Percentiles rank a stretch among this genome's conserved stretches.
Conservation (phyloP, 2,888 invertebrate species). For the Onthophagus sagittarius region DNA sequence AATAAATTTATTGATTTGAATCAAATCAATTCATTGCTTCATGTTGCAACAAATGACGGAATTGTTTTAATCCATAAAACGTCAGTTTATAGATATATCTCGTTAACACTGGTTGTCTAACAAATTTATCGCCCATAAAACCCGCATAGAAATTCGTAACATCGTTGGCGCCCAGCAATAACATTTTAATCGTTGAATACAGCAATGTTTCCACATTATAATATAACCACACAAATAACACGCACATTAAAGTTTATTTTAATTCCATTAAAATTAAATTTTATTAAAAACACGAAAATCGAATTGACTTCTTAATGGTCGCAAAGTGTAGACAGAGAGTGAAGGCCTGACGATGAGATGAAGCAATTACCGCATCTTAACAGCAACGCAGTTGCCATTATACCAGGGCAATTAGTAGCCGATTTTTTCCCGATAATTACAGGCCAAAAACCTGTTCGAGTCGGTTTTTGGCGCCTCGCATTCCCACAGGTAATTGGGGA, state of each 20-base stretch:
- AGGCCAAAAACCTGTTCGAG: background rate
- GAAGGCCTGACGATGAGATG: background rate
- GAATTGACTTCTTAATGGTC: background rate
- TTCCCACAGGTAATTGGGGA: background rate
- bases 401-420: background rate
- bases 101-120: background rate
- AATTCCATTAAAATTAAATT: background rate
- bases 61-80: background rate
- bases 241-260: background rate
- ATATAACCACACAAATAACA: too few species aligned
- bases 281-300: background rate
- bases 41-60: too few species aligned
- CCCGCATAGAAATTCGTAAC: background rate
- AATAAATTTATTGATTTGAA: too few species aligned
- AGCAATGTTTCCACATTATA: background rate
- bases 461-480: background rate
- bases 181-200: background rate
- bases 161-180: background rate
- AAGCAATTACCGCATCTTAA: background rate
- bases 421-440: background rate
- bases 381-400: background rate
- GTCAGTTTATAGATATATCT: background rate
- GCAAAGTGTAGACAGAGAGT: background rate
- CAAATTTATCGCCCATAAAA: background rate
- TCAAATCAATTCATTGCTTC: too few species aligned